Conservation (phyloP, 2,113 vertebrate genomes). For the Malurus melanocephalus region DNA sequence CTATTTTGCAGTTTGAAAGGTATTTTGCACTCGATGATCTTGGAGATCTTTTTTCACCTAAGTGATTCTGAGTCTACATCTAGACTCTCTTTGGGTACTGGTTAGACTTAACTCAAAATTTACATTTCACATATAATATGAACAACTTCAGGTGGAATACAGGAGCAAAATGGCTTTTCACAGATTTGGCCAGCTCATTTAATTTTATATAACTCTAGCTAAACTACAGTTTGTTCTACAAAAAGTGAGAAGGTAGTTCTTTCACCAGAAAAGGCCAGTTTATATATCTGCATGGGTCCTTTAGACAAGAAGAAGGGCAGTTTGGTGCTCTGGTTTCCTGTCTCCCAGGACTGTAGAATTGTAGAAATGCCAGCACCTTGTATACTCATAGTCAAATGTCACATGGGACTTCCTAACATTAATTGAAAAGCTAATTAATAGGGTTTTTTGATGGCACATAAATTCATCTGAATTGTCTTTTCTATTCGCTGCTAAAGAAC, state of each 20-base stretch:
- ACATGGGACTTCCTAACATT: background rate
- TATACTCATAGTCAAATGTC: background rate
- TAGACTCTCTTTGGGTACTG: background rate
- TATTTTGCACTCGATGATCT: background rate
- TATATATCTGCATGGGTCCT: background rate
- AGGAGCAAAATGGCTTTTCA: background rate
- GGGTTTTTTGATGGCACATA: background rate
- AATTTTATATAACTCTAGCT: background rate
- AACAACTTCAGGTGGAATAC: background rate
- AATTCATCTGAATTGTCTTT: background rate
- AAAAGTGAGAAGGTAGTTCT: background rate
- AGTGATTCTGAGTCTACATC: background rate
- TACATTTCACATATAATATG: background rate
- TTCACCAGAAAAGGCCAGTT: background rate
- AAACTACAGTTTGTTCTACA: background rate
- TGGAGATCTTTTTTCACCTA: background rate
- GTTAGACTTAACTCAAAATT: background rate
- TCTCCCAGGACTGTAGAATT: background rate
- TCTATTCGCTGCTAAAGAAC: background rate
- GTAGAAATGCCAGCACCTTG: background rate
- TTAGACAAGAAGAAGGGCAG: background rate
- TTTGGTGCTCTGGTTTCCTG: background rate
- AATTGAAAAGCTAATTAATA: background rate
- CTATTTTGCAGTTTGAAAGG: background rate
- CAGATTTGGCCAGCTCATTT: background rate